Conservation (phyloP, 2,888 invertebrate species). For the Cenopis cana region DNA sequence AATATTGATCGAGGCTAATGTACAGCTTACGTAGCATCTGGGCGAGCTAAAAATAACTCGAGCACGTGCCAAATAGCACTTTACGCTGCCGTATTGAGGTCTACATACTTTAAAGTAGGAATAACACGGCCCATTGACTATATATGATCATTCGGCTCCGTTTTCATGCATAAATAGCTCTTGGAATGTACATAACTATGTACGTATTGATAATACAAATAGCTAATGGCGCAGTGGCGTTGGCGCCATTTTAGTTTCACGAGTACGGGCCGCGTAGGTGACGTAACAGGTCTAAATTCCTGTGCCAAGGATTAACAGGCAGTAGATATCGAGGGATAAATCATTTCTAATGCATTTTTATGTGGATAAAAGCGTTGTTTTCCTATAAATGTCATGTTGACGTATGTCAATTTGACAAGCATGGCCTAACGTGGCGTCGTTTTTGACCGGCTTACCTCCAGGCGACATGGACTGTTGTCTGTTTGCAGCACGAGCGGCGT, state of each 20-base stretch:
- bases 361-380: conserved; percentile 72
- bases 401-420: conserved; percentile 84
- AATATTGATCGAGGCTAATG: conserved; percentile 61
- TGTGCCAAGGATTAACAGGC: conserved; percentile 50
- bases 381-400: conserved; percentile 83
- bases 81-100: conserved; percentile 18
- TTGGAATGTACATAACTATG: conserved; percentile 33
- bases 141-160: neutral
- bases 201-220: conserved; percentile 47
- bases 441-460: conserved; percentile 76
- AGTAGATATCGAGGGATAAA: conserved; percentile 48
- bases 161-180: conserved; percentile 36
- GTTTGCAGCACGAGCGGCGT: conserved; percentile 74
- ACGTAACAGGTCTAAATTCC: conserved; percentile 76
- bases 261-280: conserved; percentile 68
- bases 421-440: conserved; percentile 85
- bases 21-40: conserved; percentile 56
- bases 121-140: conserved; percentile 7
- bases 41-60: conserved; percentile 73
- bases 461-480: conserved; percentile 78
- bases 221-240: conserved; percentile 71
- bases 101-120: conserved; percentile 21
- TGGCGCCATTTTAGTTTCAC: conserved; percentile 84
- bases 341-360: conserved; percentile 59
- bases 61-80: conserved; percentile 69